These are phyloP conservation scores for Xenentodon cancila DNA, from an alignment of 2,797 vertebrate genomes.

Conservation along the genomic window DNA sequence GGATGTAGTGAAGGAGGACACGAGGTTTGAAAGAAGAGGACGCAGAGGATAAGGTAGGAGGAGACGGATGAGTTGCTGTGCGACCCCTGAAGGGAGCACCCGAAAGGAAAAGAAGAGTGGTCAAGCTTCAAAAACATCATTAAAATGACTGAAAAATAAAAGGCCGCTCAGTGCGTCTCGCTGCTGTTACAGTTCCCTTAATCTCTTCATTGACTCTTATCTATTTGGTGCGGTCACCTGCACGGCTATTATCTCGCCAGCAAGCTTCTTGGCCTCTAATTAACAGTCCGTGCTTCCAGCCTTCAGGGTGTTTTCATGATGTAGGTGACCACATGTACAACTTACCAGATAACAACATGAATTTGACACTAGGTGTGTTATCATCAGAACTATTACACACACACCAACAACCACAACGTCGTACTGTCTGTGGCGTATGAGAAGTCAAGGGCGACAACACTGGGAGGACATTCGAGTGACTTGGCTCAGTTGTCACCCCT, in stretches of 20 bases:
- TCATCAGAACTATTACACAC: background rate
- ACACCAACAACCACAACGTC: background rate
- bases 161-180: too few relatives aligned
- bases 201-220: background rate
- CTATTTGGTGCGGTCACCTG: background rate
- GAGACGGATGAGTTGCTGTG: too few relatives aligned
- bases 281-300: slow-evolving; percentile 5
- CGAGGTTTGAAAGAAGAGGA: too few relatives aligned
- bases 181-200: too few relatives aligned
- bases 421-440: background rate
- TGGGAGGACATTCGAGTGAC: slow-evolving; percentile 2
- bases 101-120: too few relatives aligned
- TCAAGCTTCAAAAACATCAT: background rate
- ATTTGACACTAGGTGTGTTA: too few relatives aligned
- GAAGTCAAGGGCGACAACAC: background rate
- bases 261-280: background rate
- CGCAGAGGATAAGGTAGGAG: too few relatives aligned
- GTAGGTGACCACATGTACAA: background rate
- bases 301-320: background rate
- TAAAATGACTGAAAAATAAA: background rate
- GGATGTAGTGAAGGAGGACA: too few relatives aligned
- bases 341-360: too few relatives aligned
- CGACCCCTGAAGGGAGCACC: too few relatives aligned
- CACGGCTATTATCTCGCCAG: background rate
- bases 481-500: background rate